These are phyloP conservation scores for Sebastolobus altivelis DNA, from an alignment of 2,797 vertebrate species.

Conservation along the genomic window DNA sequence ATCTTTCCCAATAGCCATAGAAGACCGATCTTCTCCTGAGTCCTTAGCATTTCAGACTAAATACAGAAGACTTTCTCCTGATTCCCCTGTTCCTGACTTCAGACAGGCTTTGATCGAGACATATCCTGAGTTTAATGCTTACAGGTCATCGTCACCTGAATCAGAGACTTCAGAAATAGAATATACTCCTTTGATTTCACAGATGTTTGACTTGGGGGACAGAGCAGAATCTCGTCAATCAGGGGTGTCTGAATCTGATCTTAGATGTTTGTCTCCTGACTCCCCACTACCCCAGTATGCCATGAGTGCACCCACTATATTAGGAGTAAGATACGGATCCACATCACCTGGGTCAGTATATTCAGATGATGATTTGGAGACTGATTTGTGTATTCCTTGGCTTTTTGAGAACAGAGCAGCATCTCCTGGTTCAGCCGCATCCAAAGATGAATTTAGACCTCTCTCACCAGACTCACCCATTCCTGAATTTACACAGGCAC, in stretches of 20 bases:
- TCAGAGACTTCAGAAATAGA: conserved; percentile 51
- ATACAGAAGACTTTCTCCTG: conserved; percentile 42
- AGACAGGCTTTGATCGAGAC: conserved; percentile 10
- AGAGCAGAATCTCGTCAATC: conserved; percentile 54
- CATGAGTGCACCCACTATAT: background rate
- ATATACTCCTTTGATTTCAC: conserved; percentile 28
- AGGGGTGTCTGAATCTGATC: background rate
- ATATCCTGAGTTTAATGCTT: background rate
- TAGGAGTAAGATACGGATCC: conserved; percentile 15
- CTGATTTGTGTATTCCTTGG: conserved; percentile 41
- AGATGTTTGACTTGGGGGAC: conserved; percentile 27
- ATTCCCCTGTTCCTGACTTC: conserved; percentile 63
- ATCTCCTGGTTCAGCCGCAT: conserved; percentile 58
- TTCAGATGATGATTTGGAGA: conserved; percentile 56
- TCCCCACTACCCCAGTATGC: conserved; percentile 64
- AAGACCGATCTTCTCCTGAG: conserved; percentile 51
- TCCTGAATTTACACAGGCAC: conserved; percentile 33
- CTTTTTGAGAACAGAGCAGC: conserved; percentile 56
- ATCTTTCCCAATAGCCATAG: background rate
- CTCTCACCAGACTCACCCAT: conserved; percentile 70
- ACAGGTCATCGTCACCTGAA: conserved; percentile 63
- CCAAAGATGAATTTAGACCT: conserved; percentile 22
- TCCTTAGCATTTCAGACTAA: conserved; percentile 31
- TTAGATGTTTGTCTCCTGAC: conserved; percentile 53
- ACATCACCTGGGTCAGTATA: conserved; percentile 41